Evolutionary conservation across 2,888 invertebrate genomes (phyloP), one percentile per base, ranked within the genome.

Genomic region (Ormia ochracea): DNA sequence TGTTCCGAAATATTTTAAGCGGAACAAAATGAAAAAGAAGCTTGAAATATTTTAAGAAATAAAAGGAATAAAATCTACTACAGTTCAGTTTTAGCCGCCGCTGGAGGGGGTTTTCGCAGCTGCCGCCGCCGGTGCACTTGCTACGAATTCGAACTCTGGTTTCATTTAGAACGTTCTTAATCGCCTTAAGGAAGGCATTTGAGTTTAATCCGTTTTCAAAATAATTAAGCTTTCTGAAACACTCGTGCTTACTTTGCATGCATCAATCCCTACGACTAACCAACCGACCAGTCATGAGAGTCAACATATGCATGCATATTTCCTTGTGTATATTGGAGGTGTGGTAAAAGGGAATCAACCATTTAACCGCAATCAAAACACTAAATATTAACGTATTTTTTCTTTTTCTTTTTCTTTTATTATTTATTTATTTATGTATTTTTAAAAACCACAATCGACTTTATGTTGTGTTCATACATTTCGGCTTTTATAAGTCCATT

Each of bases 321-420:
- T n/a, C n/a, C 17, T 50, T 50, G 50, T 17, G 2, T 2, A 12
- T 4, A 31, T 14, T 33, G 17, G 17, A 31, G 36, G 3, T 17
- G 58, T 10, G 68, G 33, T 6, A 59, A 21, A 28, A 38, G 33
- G 48, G 17, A 28, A 72, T 43, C 28, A 66, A 65, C 23, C 65
- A 72, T 59, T 59, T 58, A 73, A 78, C 78, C 66, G 33, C 72
- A 73, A 78, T 54, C 54, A 36, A 73, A 78, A 59, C 68, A 69
- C 73, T 73, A 73, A 78, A 78, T 73, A 61, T 66, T 59, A 17
- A 43, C 73, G 72, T 61, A 36, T 45, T 7, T 31, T 56, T 36
- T 45, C 9, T 45, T n/a, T 38, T 1, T 38, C n/a, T 2, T 38
- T n/a, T n/a, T n/a, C n/a, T n/a, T n/a, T n/a, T n/a, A n/a, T 38